These are phyloP conservation scores for Peromyscus polionotus DNA, from an alignment of 2,113 vertebrate genomes.

Conservation along the genomic window DNA sequence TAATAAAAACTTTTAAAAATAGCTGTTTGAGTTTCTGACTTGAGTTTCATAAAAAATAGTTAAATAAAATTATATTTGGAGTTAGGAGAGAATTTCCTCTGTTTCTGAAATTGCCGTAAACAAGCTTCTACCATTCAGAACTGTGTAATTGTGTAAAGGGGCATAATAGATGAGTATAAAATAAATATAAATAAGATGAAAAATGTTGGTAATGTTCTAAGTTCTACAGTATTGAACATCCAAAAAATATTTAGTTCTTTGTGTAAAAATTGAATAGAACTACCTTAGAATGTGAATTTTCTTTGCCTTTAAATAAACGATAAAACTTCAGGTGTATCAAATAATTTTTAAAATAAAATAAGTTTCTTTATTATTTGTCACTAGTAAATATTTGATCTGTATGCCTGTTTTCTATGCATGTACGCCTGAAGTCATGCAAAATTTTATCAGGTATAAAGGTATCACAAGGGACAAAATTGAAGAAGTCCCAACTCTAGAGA, in stretches of 20 bases:
- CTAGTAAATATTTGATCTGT: not conserved
- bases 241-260: too few species aligned
- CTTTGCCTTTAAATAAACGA: not conserved
- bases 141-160: not conserved
- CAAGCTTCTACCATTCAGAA: not conserved
- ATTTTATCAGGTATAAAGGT: not conserved
- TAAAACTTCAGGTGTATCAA: not conserved
- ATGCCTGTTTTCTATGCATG: not conserved
- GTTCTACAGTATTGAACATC: not conserved
- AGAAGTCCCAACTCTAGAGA: not conserved
- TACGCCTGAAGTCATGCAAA: not conserved
- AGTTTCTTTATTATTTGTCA: not conserved
- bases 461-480: too few species aligned
- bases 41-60: not conserved
- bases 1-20: not conserved
- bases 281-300: not conserved
- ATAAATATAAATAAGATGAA: too few species aligned
- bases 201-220: not conserved
- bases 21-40: not conserved
- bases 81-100: not conserved
- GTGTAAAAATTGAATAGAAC: not conserved
- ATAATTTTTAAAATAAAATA: not conserved
- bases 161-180: not conserved
- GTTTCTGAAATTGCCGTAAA: not conserved
- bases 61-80: not conserved